Conservation (phyloP, 1,140 invertebrate genomes). For the Drosophila arizonae region DNA sequence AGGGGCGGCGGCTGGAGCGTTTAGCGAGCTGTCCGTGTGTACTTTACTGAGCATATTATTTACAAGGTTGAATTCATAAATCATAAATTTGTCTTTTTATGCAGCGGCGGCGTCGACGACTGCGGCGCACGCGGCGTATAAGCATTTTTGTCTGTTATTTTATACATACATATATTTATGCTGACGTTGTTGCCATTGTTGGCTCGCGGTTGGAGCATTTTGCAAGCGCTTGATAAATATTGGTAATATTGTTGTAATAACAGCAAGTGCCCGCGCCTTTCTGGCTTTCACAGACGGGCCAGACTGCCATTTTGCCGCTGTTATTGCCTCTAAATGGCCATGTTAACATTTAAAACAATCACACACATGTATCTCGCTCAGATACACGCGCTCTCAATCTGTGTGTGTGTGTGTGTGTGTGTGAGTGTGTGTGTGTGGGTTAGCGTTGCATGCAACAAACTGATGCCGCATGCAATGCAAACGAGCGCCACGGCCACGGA, state of each 20-base stretch:
- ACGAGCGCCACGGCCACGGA: slow-evolving; percentile 51
- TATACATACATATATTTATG: slow-evolving; percentile 52
- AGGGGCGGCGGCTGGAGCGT: slow-evolving; percentile 37
- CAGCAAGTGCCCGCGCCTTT: slow-evolving; percentile 78
- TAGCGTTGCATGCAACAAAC: slow-evolving; percentile 69
- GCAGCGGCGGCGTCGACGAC: slow-evolving; percentile 46
- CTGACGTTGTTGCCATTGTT: slow-evolving; percentile 72
- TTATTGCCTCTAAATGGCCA: slow-evolving; percentile 81
- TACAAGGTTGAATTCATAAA: slow-evolving; percentile 82
- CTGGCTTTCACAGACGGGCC: slow-evolving; percentile 58
- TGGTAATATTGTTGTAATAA: slow-evolving; percentile 81
- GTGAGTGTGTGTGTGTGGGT: slow-evolving; percentile 13
- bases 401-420: neutral
- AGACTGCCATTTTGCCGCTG: slow-evolving; percentile 78
- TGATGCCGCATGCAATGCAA: slow-evolving; percentile 52
- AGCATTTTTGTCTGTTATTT: slow-evolving; percentile 43
- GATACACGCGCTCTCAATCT: slow-evolving; percentile 16
- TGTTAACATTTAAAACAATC: slow-evolving; percentile 82
- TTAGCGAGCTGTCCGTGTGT: slow-evolving; percentile 52
- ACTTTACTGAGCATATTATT: slow-evolving; percentile 79
- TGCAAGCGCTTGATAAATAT: slow-evolving; percentile 77
- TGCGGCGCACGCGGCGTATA: slow-evolving; percentile 66
- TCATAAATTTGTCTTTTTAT: slow-evolving; percentile 82
- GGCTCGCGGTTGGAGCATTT: slow-evolving; percentile 35
- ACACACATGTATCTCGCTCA: slow-evolving; percentile 62